These are phyloP conservation scores for Ophthalmolycus amberensis DNA, from an alignment of 2,113 vertebrate species.

Conservation along the genomic window DNA sequence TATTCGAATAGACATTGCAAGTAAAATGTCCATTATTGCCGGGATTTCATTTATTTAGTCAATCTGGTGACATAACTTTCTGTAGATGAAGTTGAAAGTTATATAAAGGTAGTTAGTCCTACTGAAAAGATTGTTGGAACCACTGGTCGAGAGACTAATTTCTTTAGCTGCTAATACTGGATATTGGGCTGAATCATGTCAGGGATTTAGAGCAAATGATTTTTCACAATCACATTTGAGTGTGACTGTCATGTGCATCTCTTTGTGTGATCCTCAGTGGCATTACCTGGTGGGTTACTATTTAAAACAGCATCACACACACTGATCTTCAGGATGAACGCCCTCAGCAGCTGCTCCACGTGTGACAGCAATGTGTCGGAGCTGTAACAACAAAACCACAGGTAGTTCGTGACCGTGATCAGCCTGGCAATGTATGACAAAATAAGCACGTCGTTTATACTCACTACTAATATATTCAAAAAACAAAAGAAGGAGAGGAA, in stretches of 20 bases:
- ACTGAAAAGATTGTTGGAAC: not conserved
- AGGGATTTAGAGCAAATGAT: not conserved
- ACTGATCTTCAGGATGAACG: constrained; percentile 97
- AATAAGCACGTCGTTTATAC: not conserved
- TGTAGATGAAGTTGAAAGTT: not conserved
- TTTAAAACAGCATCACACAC: constrained; percentile 97
- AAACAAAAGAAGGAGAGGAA: not conserved
- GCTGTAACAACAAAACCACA: constrained; percentile 74
- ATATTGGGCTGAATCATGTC: not conserved
- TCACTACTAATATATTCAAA: not conserved
- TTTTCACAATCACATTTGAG: not conserved
- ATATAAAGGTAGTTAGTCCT: not conserved
- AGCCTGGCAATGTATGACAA: not conserved
- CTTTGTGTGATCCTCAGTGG: not conserved
- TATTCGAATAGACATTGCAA: too few species aligned
- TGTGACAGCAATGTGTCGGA: constrained; percentile 94
- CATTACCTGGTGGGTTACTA: constrained; percentile 94
- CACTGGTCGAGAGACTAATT: not conserved
- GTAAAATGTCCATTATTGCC: too few species aligned
- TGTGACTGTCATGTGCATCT: not conserved
- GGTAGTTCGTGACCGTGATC: not conserved
- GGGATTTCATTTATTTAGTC: not conserved
- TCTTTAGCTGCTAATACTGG: not conserved
- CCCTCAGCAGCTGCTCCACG: constrained; percentile 94
- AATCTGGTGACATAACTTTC: not conserved